These are phyloP conservation scores for Isoperla grammatica DNA, from an alignment of 2,888 invertebrate genomes.

Conservation along the genomic window DNA sequence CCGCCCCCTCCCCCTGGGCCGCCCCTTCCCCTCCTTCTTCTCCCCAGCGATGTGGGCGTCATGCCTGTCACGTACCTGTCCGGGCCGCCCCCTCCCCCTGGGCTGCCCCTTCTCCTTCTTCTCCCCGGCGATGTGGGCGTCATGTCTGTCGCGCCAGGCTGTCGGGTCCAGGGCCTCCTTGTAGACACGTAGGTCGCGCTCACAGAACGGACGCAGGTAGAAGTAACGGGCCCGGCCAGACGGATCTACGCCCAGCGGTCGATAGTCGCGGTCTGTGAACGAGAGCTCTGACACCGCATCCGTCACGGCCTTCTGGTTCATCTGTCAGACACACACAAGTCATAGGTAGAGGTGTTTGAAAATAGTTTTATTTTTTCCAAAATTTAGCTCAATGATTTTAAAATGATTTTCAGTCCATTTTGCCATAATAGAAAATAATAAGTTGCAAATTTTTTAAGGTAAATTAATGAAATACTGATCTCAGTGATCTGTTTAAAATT, in stretches of 20 bases:
- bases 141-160: conserved; percentile 14
- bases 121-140: background rate
- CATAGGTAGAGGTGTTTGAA: too few relatives aligned
- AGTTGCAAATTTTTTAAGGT: too few relatives aligned
- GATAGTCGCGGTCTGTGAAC: background rate
- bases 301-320: background rate
- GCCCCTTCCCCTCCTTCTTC: background rate
- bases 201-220: conserved; percentile 52
- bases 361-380: too few relatives aligned
- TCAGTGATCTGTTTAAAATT: too few relatives aligned
- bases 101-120: background rate
- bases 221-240: conserved; percentile 40
- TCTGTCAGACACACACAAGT: background rate
- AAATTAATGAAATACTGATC: too few relatives aligned
- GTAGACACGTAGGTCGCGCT: conserved; percentile 49
- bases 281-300: background rate
- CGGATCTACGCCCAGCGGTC: conserved; percentile 9
- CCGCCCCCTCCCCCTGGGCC: background rate
- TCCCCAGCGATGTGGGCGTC: background rate
- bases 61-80: too few relatives aligned
- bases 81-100: background rate
- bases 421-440: too few relatives aligned
- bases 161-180: conserved; percentile 37
- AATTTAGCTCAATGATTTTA: too few relatives aligned
- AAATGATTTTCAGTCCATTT: too few relatives aligned